Percentiles rank a stretch among this genome's conserved stretches.
Evolutionary conservation across 2,797 vertebrate species (phyloP).

Genomic region (Chiloscyllium punctatum): DNA sequence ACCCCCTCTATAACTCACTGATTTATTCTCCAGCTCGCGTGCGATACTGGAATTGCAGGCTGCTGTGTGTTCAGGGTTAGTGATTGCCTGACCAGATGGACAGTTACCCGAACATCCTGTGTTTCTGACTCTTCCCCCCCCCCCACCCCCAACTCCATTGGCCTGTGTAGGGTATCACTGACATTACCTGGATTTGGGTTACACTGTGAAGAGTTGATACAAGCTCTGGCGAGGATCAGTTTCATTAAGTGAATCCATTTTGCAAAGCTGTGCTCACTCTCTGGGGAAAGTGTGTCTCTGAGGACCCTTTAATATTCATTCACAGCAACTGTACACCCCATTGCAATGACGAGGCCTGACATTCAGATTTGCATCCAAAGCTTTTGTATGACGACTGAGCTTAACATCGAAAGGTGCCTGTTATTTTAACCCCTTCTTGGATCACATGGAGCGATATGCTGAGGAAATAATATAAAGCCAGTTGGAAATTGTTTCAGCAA

Average conservation of each 20-base stretch:
- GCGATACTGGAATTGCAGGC: neutral
- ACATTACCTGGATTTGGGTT: neutral
- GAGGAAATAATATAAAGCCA: neutral
- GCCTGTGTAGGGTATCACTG: neutral
- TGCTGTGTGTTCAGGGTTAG: neutral
- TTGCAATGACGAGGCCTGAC: neutral
- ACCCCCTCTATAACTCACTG: neutral
- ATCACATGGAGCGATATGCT: neutral
- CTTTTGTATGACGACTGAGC: neutral
- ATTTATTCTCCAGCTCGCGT: neutral
- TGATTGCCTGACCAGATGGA: neutral
- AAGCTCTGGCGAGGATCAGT: neutral
- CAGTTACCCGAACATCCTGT: neutral
- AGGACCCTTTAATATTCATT: constrained; percentile 25
- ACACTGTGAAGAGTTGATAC: neutral
- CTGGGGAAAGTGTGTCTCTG: neutral
- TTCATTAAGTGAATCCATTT: constrained; percentile 31
- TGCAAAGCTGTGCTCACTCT: neutral
- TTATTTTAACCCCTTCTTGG: neutral
- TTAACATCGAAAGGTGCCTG: neutral
- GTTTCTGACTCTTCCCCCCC: no score
- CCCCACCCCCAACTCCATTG: no score
- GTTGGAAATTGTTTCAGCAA: neutral
- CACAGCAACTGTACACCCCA: neutral
- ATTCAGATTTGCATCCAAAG: neutral